Evolutionary conservation across 2,888 invertebrate genomes (phyloP), one percentile per base, ranked within the genome.

Genomic region (Lagria hirta): DNA sequence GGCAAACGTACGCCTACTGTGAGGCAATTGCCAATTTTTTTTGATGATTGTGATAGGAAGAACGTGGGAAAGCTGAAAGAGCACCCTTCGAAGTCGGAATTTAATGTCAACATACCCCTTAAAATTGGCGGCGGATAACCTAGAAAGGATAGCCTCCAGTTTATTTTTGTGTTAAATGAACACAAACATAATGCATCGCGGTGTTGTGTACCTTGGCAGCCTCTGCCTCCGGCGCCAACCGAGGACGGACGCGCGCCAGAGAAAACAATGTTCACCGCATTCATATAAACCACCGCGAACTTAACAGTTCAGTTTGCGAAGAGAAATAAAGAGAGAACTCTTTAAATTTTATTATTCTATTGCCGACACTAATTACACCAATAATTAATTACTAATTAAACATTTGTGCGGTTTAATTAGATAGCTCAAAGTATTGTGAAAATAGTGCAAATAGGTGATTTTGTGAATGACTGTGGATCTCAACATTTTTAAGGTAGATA

Each of bases 81-180:
- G 51, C 54, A 50, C 37, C 46, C 49, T 44, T 34, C 45, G 34
- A 41, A 54, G 47, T 49, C 48, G 43, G 44, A 59, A 62, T 58
- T 54, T 54, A 58, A 61, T 57, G 55, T 62, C 58, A 60, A 62
- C 60, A 61, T 56, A 53, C 61, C 61, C 60, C 54, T 59, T 52
- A 54, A 54, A 63, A 61, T 58, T 57, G 56, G 48, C 49, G 33
- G 44, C 43, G 42, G 61, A 62, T 60, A 56, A 58, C 55, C 52
- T 14, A 51, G 52, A 55, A 57, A 52, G 54, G 54, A 59, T 58
- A 55, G 56, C 60, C 61, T 58, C 51, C 54, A 54, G 62, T 64
- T 64, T 65, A 64, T 64, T 65, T 65, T 65, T 61, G 60, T 58
- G 62, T 43, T 48, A 56, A 51, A 60, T 58, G 57, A 62, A 66